These are phyloP conservation scores for Ypsolopha sequella DNA, from an alignment of 2,888 invertebrate genomes.

Conservation along the genomic window DNA sequence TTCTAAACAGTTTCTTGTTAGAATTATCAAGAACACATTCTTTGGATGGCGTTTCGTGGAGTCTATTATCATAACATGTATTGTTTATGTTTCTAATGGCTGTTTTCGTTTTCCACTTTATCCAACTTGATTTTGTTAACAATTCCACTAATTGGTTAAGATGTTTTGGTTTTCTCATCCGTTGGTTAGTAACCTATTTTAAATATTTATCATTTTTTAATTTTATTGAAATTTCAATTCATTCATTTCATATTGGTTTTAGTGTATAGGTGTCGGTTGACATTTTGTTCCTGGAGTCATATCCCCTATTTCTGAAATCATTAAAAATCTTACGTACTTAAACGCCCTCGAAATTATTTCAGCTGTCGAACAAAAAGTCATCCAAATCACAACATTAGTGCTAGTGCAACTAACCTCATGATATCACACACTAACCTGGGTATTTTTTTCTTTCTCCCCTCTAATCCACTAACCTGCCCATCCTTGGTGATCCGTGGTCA, in stretches of 20 bases:
- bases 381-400: neutral
- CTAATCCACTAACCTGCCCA: conserved; percentile 58
- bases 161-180: too few species aligned
- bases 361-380: neutral
- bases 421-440: conserved; percentile 38
- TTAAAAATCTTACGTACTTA: too few species aligned
- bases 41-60: conserved; percentile 53
- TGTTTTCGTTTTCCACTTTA: conserved; percentile 40
- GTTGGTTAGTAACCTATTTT: too few species aligned
- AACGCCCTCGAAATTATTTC: too few species aligned
- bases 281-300: too few species aligned
- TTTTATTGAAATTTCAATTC: too few species aligned
- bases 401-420: conserved; percentile 23
- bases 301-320: too few species aligned
- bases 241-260: too few species aligned
- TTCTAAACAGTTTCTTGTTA: conserved; percentile 59
- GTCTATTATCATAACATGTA: conserved; percentile 64
- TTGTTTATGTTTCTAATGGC: conserved; percentile 62
- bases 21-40: conserved; percentile 44
- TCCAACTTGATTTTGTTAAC: conserved; percentile 29
- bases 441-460: conserved; percentile 35
- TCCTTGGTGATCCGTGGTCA: conserved; percentile 33
- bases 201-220: too few species aligned
- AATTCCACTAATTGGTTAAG: conserved; percentile 33
- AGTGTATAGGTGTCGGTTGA: too few species aligned